Percentiles rank a stretch among this genome's conserved stretches.
These are phyloP conservation scores for Ecdyonurus torrentis DNA, from an alignment of 2,888 invertebrate species.

Conservation along the genomic window DNA sequence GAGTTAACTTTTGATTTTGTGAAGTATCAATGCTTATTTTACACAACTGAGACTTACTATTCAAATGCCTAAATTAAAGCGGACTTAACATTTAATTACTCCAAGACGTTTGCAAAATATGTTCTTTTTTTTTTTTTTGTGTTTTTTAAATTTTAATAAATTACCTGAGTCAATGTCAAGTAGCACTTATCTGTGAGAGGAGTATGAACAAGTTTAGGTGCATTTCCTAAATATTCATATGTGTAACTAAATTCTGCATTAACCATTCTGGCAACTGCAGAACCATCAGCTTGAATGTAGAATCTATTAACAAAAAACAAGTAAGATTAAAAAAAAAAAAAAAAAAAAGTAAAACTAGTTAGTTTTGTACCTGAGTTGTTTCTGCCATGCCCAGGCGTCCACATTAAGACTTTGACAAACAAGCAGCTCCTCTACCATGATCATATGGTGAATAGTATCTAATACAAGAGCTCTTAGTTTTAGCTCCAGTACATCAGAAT, in stretches of 20 bases:
- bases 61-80: too few species aligned
- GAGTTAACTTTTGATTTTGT: not conserved
- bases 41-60: too few species aligned
- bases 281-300: conserved; percentile 41
- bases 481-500: conserved; percentile 44
- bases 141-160: too few species aligned
- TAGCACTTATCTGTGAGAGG: conserved; percentile 95
- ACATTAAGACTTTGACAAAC: conserved; percentile 41
- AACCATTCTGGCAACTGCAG: conserved; percentile 71
- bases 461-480: conserved; percentile 86
- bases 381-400: conserved; percentile 87
- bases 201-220: conserved; percentile 86
- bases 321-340: too few species aligned
- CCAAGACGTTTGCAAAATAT: too few species aligned
- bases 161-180: conserved; percentile 86
- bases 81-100: too few species aligned
- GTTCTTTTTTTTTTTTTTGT: too few species aligned
- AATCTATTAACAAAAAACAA: too few species aligned
- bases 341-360: not conserved
- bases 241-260: conserved; percentile 90
- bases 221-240: conserved; percentile 96
- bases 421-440: conserved; percentile 62
- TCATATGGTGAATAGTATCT: conserved; percentile 83
- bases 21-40: not conserved
- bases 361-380: conserved; percentile 80